Evolutionary conservation across 23 tunicate species (phyloP).

Genomic region (Trididemnum clinides): DNA sequence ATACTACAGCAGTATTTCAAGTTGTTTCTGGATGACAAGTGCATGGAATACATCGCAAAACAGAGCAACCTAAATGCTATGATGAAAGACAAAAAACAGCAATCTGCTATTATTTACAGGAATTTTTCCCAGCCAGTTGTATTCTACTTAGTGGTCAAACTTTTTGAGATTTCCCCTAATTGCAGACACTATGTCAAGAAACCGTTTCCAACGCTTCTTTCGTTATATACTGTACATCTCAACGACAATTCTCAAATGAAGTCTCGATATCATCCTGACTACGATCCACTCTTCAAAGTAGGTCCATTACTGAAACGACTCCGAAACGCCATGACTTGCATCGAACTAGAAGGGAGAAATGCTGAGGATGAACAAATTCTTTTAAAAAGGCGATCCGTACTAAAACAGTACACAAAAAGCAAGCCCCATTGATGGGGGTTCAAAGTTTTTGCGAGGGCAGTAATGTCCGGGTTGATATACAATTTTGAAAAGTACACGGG

Average conservation of each 20-base stretch:
- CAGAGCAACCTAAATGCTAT: not conserved
- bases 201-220: not conserved
- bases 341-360: slow-evolving; percentile 7
- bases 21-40: slow-evolving; percentile 1
- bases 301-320: not conserved
- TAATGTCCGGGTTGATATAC: slow-evolving; percentile 8
- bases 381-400: slow-evolving; percentile 13
- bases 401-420: slow-evolving; percentile 18
- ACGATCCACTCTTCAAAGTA: slow-evolving; percentile 37
- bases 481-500: slow-evolving; percentile 6
- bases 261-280: slow-evolving; percentile 5
- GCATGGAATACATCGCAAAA: slow-evolving; percentile 22
- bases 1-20: slow-evolving; percentile 7
- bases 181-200: slow-evolving; percentile 19
- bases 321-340: slow-evolving; percentile 12
- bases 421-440: slow-evolving; percentile 29
- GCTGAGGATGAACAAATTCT: slow-evolving; percentile 25
- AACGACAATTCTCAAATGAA: slow-evolving; percentile 7
- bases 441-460: slow-evolving; percentile 21
- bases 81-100: not conserved
- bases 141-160: slow-evolving; percentile 26
- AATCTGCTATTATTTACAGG: slow-evolving; percentile 12
- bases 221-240: slow-evolving; percentile 10
- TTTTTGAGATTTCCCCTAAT: not conserved
- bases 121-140: slow-evolving; percentile 3